Conservation (phyloP, 1,140 invertebrate species). For the Polypedilum vanderplanki region DNA sequence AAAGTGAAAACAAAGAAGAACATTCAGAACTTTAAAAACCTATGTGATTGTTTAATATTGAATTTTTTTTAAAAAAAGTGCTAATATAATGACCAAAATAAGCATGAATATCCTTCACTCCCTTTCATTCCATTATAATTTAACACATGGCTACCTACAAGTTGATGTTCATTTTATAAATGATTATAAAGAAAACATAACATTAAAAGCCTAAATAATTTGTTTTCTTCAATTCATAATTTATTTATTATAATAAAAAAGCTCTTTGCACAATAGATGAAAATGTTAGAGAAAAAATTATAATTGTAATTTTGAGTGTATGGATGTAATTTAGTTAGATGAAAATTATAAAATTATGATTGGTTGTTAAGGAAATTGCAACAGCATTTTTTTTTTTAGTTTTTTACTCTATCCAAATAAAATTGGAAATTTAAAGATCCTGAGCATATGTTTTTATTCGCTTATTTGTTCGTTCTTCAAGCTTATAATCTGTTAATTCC, state of each 20-base stretch:
- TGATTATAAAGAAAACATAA: neutral
- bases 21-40: slow-evolving; percentile 34
- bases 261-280: neutral
- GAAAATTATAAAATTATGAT: neutral
- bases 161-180: neutral
- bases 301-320: neutral
- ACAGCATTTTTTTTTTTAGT: too few relatives aligned
- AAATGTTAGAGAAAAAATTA: neutral
- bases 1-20: slow-evolving; percentile 33
- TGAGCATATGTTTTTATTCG: too few relatives aligned
- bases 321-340: neutral
- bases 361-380: too few relatives aligned
- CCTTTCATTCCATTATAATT: neutral
- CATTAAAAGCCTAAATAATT: neutral
- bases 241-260: slow-evolving; percentile 3
- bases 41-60: neutral
- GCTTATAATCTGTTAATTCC: neutral
- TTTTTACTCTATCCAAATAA: too few relatives aligned
- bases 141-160: neutral
- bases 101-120: neutral
- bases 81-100: neutral
- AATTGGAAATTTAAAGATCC: too few relatives aligned
- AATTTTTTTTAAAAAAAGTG: neutral
- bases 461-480: too few relatives aligned
- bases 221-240: neutral